Base-by-base conservation (phyloP, 2,888 invertebrate species). In the Microctonus aethiopoides region DNA sequence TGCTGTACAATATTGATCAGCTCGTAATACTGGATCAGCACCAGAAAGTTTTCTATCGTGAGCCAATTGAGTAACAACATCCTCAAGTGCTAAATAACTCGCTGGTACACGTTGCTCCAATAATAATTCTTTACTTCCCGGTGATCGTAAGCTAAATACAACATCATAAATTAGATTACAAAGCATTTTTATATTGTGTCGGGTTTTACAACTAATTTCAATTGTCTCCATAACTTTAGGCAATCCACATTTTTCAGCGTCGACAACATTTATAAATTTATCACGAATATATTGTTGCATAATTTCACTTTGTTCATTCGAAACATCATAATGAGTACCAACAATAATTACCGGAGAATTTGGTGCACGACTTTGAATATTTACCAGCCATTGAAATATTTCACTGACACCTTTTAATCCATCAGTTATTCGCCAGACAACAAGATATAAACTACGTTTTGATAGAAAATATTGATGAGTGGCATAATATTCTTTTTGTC, bases 391-490 rank as follows among this genome's bases (percentile, higher is more conserved):
- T 80, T 96, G 94, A 52, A 96, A 89, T 29, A 99, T 95, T 78
- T 95, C 95, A 16, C 94, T 93, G 13, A 99, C 91, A 0, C 98
- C 99, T 77, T 81, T 95, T 91, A 83, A 86, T 0, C 99, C 99
- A 79, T 98, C 98, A 0, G 93, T 93, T 65, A 98, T 94, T 78
- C 93, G 92, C 98, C 99, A 99, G 3, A 98, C 91, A 0, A 99
- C 98, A 66, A 99, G 89, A 86, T 98, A 99, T 39, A 99, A 88
- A 75, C 98, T 97, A 13, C 99, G 90, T 72, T 97, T 95, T 0
- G 98, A 98, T 57, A 99, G 88, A 86, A 99, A 99, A 87, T 99
- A 99, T 85, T 99, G 98, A 89, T 99, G 99, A 0, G 99, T 99
- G 0, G 98, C 96, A 86, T 99, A 99, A 86, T 99, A 98, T 83